Percentiles rank a stretch among this genome's conserved stretches.
These are phyloP conservation scores for Synergus gifuensis DNA, from an alignment of 2,888 invertebrate species.

Conservation along the genomic window DNA sequence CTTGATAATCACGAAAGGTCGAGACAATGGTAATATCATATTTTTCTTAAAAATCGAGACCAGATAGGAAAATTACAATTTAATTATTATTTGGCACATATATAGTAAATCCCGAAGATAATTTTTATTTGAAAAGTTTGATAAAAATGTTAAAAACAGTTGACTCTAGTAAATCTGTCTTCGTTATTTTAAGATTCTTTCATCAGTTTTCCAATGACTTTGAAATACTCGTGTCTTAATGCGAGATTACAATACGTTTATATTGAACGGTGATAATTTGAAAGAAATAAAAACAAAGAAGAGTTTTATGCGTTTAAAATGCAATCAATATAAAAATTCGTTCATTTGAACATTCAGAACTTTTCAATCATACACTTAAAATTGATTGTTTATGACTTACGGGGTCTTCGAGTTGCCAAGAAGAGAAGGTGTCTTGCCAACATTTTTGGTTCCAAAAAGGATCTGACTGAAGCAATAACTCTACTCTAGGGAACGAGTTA, in stretches of 20 bases:
- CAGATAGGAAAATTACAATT: neutral
- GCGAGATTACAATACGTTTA: neutral
- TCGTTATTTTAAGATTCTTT: neutral
- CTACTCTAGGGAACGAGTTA: neutral
- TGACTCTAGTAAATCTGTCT: no score
- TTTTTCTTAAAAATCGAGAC: neutral
- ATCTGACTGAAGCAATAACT: neutral
- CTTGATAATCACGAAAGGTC: neutral
- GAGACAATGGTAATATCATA: constrained; percentile 14
- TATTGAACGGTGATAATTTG: neutral
- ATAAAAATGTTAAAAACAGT: neutral
- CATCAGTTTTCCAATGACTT: neutral
- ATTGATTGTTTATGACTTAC: constrained; percentile 65
- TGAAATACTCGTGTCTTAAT: neutral
- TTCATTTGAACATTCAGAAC: no score
- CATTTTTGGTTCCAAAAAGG: constrained; percentile 61
- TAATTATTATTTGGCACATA: neutral
- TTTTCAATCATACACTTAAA: neutral
- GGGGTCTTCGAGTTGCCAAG: constrained; percentile 72
- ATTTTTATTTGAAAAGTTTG: neutral
- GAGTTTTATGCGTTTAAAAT: no score
- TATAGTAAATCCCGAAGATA: neutral
- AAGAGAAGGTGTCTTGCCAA: constrained; percentile 75
- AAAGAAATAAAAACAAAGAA: neutral
- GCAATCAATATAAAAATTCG: no score